Conservation (phyloP, 2,797 vertebrate genomes). For the Ctenosaura bakeri region DNA sequence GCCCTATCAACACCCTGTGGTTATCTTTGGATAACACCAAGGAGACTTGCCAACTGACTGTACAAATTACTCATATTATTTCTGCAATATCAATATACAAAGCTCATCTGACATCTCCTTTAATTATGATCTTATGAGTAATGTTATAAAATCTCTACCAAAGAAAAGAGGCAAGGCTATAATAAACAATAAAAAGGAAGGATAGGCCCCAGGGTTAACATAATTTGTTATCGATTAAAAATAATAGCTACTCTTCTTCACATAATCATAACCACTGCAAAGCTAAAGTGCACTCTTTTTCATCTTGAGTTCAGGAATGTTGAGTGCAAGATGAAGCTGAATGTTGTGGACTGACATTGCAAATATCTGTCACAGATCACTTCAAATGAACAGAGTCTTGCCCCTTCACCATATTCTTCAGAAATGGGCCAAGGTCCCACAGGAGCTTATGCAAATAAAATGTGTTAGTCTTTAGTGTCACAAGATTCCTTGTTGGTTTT, state of each 20-base stretch:
- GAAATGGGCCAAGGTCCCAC: too few relatives aligned
- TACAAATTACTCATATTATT: not conserved
- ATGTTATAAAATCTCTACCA: not conserved
- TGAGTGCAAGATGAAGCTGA: too few relatives aligned
- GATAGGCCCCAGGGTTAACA: too few relatives aligned
- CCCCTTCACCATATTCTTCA: too few relatives aligned
- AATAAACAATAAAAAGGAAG: slow-evolving; percentile 9
- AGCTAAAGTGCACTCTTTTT: not conserved
- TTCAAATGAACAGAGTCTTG: too few relatives aligned
- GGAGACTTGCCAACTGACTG: not conserved
- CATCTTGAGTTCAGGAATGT: too few relatives aligned
- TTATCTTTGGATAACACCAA: not conserved
- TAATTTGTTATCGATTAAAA: slow-evolving; percentile 27
- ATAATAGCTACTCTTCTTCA: slow-evolving; percentile 9
- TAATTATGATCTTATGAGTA: slow-evolving; percentile 1
- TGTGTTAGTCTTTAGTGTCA: too few relatives aligned
- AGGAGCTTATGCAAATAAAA: too few relatives aligned
- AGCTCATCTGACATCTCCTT: not conserved
- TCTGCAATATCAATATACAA: too few relatives aligned
- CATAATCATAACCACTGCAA: slow-evolving; percentile 8
- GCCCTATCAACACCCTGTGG: not conserved
- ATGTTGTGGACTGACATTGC: too few relatives aligned
- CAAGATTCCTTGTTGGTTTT: too few relatives aligned
- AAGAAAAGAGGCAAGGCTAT: not conserved
- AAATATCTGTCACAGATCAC: too few relatives aligned